Evolutionary conservation across 2,888 invertebrate genomes (phyloP).

Genomic region (Gisinianus flammeolus): DNA sequence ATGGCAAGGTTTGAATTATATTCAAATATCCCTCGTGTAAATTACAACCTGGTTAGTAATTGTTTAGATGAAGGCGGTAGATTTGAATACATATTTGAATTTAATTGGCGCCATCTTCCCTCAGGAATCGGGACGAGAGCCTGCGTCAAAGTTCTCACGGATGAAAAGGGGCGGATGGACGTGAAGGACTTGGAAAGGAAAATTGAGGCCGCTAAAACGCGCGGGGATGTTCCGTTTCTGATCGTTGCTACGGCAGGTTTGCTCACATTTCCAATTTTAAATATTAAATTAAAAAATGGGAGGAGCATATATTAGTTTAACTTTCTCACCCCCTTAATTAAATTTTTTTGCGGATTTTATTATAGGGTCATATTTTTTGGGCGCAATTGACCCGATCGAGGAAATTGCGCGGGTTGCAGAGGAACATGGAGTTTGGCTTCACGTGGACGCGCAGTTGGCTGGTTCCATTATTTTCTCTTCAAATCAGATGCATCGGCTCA

Average conservation of each 20-base stretch:
- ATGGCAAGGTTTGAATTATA: constrained; percentile 14
- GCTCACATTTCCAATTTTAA: neutral
- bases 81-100: neutral
- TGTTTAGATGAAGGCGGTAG: no score
- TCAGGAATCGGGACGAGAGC: constrained; percentile 31
- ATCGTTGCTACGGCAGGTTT: constrained; percentile 40
- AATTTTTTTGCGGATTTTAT: no score
- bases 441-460: constrained; percentile 12
- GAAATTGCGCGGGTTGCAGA: constrained; percentile 16
- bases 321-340: neutral
- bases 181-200: constrained; percentile 19
- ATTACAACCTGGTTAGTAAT: no score
- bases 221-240: constrained; percentile 31
- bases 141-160: constrained; percentile 35
- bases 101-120: neutral
- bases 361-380: constrained; percentile 33
- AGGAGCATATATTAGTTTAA: no score
- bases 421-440: constrained; percentile 10
- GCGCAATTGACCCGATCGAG: constrained; percentile 23
- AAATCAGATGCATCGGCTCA: neutral
- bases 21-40: neutral
- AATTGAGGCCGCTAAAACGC: neutral
- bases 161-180: constrained; percentile 35
- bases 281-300: no score
- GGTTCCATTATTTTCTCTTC: constrained; percentile 1